Conservation (phyloP, 2,113 vertebrate genomes). For the Pedionomus torquatus region DNA sequence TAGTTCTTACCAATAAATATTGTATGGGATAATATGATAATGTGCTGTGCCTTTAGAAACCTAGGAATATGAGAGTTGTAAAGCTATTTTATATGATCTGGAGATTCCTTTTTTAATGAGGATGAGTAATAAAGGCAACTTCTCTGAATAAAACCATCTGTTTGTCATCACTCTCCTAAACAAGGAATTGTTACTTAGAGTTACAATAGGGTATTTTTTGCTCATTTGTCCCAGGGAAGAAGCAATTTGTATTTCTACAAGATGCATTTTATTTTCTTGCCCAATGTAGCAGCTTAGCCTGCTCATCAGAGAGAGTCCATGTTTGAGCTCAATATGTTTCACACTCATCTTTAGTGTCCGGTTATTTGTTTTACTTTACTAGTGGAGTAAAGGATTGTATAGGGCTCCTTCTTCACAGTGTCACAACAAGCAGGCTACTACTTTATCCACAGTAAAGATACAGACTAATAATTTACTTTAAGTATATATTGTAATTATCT, state of each 20-base stretch:
- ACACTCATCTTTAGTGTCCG: neutral
- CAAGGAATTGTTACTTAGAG: neutral
- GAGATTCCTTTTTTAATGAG: neutral
- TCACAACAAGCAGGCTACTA: neutral
- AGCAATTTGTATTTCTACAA: neutral
- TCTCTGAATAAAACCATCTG: neutral
- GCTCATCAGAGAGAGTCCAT: neutral
- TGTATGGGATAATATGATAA: neutral
- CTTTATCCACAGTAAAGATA: neutral
- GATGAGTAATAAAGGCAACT: neutral
- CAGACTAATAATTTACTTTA: neutral
- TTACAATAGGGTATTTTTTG: neutral
- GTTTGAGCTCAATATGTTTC: neutral
- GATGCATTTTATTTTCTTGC: neutral
- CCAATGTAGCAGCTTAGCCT: neutral
- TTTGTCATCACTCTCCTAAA: neutral
- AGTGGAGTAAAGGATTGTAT: neutral
- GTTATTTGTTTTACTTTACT: neutral
- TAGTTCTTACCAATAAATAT: neutral
- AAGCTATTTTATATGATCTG: neutral
- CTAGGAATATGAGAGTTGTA: neutral
- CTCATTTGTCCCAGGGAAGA: neutral
- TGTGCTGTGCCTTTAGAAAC: neutral
- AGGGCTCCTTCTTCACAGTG: neutral
- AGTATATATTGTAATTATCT: neutral